Conservation (phyloP, 2,888 invertebrate species). For the Plebejus melissa region DNA sequence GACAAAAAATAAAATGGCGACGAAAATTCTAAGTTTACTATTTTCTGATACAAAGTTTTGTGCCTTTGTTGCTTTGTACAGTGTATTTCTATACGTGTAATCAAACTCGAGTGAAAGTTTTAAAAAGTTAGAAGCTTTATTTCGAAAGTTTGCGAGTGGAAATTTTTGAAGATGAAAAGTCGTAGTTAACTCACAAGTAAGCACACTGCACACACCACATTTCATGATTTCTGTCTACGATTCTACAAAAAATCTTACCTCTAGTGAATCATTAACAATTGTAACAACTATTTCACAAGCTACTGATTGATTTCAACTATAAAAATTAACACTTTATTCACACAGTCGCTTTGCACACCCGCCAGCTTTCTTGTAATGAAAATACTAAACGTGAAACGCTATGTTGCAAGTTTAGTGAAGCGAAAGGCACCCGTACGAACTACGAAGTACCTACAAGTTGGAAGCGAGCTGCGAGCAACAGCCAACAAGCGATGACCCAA, state of each 20-base stretch:
- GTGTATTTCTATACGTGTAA: slow-evolving; percentile 46
- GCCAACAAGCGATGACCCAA: slow-evolving; percentile 74
- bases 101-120: slow-evolving; percentile 56
- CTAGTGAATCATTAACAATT: slow-evolving; percentile 72
- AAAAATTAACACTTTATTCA: slow-evolving; percentile 51
- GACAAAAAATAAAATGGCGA: slow-evolving; percentile 81
- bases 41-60: slow-evolving; percentile 71
- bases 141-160: slow-evolving; percentile 76
- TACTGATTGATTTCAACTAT: slow-evolving; percentile 49
- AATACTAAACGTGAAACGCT: slow-evolving; percentile 68
- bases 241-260: slow-evolving; percentile 63
- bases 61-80: slow-evolving; percentile 45
- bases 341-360: slow-evolving; percentile 76
- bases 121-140: slow-evolving; percentile 72
- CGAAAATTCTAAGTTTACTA: slow-evolving; percentile 79
- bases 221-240: slow-evolving; percentile 48
- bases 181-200: slow-evolving; percentile 60
- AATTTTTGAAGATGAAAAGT: slow-evolving; percentile 79
- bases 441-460: slow-evolving; percentile 55
- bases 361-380: slow-evolving; percentile 78
- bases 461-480: slow-evolving; percentile 46
- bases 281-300: slow-evolving; percentile 50
- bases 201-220: slow-evolving; percentile 60
- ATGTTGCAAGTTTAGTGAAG: slow-evolving; percentile 79
- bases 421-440: slow-evolving; percentile 76